Evolutionary conservation across 2,797 vertebrate species (phyloP).

Genomic region (Leptodactylus fallax): DNA sequence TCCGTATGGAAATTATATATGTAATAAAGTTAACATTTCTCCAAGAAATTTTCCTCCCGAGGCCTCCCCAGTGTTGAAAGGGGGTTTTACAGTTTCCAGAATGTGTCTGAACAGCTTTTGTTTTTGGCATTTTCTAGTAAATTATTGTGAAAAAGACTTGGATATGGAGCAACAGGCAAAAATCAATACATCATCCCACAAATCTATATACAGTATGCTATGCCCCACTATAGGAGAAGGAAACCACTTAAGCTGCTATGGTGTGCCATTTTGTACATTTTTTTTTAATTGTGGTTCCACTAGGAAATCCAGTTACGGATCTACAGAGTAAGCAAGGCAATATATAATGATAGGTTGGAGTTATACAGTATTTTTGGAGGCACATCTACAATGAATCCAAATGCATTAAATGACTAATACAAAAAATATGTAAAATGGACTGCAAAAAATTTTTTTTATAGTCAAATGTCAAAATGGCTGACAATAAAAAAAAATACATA

Average conservation of each 20-base stretch:
- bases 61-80: background rate
- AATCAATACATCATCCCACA: background rate
- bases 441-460: no score
- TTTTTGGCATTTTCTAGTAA: background rate
- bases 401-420: background rate
- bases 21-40: slow-evolving; percentile 25
- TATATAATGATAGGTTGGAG: background rate
- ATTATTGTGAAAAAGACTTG: background rate
- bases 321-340: background rate
- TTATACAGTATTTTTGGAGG: background rate
- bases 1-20: slow-evolving; percentile 19
- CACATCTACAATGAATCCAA: background rate
- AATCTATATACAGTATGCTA: background rate
- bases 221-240: no score
- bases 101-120: background rate
- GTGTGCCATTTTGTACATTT: background rate
- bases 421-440: no score
- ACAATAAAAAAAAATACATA: no score
- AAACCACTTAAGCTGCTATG: no score
- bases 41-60: background rate
- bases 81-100: background rate
- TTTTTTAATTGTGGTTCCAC: background rate
- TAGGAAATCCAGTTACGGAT: background rate
- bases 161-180: background rate
- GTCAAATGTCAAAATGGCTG: no score